A percentile compares a stretch with the other conserved stretches of the same genome.
Conservation (phyloP, 1,140 invertebrate species). For the Orchesella cincta region DNA sequence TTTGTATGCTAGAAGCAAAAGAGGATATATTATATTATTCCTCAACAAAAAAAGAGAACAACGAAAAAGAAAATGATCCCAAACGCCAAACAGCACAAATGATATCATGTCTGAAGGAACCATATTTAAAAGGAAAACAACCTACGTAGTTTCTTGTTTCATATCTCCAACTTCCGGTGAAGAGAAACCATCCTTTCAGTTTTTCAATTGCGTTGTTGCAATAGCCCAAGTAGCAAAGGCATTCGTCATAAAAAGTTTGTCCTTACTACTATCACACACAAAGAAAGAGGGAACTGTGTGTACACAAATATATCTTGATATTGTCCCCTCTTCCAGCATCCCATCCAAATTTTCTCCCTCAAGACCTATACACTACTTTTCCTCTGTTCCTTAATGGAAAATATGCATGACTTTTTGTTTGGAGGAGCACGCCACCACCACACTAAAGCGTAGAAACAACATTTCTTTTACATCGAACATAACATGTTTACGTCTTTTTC, state of each 20-base stretch:
- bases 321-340: background rate
- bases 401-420: too few species aligned
- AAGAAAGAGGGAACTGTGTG: background rate
- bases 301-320: background rate
- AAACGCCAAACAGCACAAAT: background rate
- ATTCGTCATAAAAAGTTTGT: background rate
- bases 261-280: background rate
- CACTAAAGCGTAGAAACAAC: too few species aligned
- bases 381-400: background rate
- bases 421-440: too few species aligned
- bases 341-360: constrained; percentile 15
- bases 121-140: background rate
- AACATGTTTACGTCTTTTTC: too few species aligned
- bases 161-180: constrained; percentile 24
- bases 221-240: background rate
- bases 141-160: constrained; percentile 1
- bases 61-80: background rate
- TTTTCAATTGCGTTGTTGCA: constrained; percentile 1
- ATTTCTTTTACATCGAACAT: too few species aligned
- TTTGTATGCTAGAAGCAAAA: too few species aligned
- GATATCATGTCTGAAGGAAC: background rate
- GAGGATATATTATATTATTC: background rate
- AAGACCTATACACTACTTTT: constrained; percentile 2
- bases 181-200: background rate
- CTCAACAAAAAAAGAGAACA: background rate